These are phyloP conservation scores for Camelus dromedarius DNA, from an alignment of 2,113 vertebrate species.

Conservation along the genomic window DNA sequence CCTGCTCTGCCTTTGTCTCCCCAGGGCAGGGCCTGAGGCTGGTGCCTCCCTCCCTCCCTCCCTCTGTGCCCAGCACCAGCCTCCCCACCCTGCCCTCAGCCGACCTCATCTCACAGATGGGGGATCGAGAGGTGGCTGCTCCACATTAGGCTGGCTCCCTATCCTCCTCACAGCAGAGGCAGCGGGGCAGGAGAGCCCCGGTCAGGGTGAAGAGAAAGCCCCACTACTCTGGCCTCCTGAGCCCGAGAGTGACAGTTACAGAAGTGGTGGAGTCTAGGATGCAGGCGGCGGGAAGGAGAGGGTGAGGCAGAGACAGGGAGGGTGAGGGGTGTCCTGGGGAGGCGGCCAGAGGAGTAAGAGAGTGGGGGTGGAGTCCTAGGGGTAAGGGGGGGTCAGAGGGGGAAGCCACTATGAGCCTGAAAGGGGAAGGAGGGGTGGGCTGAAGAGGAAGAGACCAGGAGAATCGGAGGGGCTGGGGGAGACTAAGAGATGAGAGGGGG, in stretches of 20 bases:
- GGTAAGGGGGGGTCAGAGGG: too few relatives aligned
- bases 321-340: not conserved
- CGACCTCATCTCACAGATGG: not conserved
- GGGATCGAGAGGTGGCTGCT: not conserved
- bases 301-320: too few relatives aligned
- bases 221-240: accelerated
- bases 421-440: too few relatives aligned
- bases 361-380: not conserved
- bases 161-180: not conserved
- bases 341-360: not conserved
- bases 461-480: too few relatives aligned
- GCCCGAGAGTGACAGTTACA: not conserved
- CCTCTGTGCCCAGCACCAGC: not conserved
- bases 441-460: too few relatives aligned
- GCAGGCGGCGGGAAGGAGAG: not conserved
- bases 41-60: not conserved
- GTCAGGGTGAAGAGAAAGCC: not conserved
- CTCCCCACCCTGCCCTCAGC: not conserved
- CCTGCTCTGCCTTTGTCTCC: not conserved
- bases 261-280: not conserved
- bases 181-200: too few relatives aligned
- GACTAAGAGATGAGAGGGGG: not conserved
- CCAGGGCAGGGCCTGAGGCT: not conserved
- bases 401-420: not conserved
- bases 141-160: not conserved